A percentile compares a stretch with the other conserved stretches of the same genome.
Conservation (phyloP, 2,113 vertebrate genomes). For the Machaerirhynchus nigripectus region DNA sequence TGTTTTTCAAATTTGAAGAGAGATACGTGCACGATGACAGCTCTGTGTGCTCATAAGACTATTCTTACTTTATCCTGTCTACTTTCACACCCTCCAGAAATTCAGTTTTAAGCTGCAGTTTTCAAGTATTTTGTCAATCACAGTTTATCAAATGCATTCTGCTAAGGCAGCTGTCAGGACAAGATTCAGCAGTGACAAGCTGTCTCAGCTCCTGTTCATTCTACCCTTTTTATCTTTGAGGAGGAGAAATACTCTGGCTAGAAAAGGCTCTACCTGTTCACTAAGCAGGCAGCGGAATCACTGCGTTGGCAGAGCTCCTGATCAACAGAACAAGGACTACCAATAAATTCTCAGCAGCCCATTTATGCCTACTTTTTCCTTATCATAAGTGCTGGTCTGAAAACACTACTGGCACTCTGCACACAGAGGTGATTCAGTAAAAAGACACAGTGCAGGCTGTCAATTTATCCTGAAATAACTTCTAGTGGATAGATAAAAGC, state of each 20-base stretch:
- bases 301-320: constrained; percentile 11
- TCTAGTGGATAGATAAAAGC: constrained; percentile 41
- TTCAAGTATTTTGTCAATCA: constrained; percentile 71
- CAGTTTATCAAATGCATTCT: constrained; percentile 71
- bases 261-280: constrained; percentile 48
- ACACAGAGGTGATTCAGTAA: constrained; percentile 44
- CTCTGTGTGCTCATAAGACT: constrained; percentile 18
- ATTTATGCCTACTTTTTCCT: constrained; percentile 47
- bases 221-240: constrained; percentile 52
- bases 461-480: constrained; percentile 53
- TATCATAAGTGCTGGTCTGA: constrained; percentile 60
- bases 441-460: constrained; percentile 36
- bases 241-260: constrained; percentile 29
- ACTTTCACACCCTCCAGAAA: constrained; percentile 37
- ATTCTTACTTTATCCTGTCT: constrained; percentile 50
- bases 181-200: constrained; percentile 62
- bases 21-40: background rate
- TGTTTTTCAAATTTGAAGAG: background rate
- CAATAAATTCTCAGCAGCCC: constrained; percentile 59
- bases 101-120: constrained; percentile 56
- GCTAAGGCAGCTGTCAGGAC: constrained; percentile 67
- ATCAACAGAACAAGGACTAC: constrained; percentile 29
- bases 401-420: constrained; percentile 46
- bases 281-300: constrained; percentile 4
- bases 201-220: constrained; percentile 55